phyloP scores from a whole-genome alignment of 2,888 invertebrate genomes.

The Asteroscopus sphinx region DNA sequence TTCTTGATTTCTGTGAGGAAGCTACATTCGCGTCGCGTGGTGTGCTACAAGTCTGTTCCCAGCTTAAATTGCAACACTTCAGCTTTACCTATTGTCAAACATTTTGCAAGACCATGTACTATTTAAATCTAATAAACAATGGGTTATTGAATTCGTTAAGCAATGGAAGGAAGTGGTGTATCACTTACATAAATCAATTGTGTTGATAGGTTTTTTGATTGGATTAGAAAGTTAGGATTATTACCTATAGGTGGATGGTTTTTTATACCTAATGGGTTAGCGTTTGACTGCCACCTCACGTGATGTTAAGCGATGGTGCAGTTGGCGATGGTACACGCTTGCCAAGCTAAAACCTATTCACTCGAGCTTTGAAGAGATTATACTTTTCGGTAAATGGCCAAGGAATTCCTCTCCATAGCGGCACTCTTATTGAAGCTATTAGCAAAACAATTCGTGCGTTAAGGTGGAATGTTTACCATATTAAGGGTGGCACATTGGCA shows the following conservation, averaged over 20 bases:
- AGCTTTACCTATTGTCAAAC: conserved; percentile 18
- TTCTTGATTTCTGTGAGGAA: not conserved
- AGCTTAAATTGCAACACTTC: conserved; percentile 37
- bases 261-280: too few species aligned
- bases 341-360: too few species aligned
- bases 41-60: conserved; percentile 14
- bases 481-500: too few species aligned
- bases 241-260: not conserved
- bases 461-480: too few species aligned
- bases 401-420: too few species aligned
- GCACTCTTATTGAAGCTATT: too few species aligned
- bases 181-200: conserved; percentile 39
- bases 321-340: too few species aligned
- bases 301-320: too few species aligned
- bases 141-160: conserved; percentile 35
- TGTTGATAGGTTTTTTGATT: conserved; percentile 17
- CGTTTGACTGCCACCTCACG: too few species aligned
- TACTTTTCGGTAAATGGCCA: too few species aligned
- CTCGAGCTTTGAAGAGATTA: too few species aligned
- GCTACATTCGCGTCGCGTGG: not conserved
- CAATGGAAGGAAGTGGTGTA: conserved; percentile 38
- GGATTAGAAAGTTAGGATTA: not conserved
- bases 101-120: conserved; percentile 38
- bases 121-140: conserved; percentile 45
- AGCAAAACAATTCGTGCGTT: too few species aligned